Conservation (phyloP, 2,113 vertebrate genomes). For the Petaurus breviceps region DNA sequence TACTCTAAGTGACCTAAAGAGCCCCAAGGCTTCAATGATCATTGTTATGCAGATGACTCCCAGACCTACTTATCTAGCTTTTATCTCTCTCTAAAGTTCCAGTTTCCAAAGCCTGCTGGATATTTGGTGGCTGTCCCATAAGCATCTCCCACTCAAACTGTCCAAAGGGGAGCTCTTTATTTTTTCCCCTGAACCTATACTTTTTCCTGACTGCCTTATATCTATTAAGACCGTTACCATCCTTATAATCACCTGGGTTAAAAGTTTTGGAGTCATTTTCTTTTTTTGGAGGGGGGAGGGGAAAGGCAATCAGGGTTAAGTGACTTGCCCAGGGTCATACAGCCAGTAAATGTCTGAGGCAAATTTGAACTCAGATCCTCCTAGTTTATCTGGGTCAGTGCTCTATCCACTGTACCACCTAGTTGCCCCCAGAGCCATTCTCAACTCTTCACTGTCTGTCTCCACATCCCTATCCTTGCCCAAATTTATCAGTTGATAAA, state of each 20-base stretch:
- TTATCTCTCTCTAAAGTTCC: background rate
- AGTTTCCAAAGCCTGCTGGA: background rate
- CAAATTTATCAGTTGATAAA: background rate
- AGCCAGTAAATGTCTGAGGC: background rate
- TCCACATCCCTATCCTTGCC: background rate
- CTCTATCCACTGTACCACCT: background rate
- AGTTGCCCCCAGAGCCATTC: background rate
- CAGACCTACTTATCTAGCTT: background rate
- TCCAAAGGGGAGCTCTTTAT: background rate
- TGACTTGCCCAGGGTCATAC: background rate
- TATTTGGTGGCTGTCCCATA: background rate
- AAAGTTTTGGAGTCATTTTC: background rate
- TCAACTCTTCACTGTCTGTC: background rate
- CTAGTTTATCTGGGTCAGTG: background rate
- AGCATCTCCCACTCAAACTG: background rate
- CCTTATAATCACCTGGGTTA: background rate
- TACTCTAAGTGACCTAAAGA: background rate
- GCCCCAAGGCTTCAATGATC: background rate
- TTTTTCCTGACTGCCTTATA: background rate
- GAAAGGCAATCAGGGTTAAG: no score
- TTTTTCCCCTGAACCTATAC: background rate
- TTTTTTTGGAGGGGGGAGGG: background rate
- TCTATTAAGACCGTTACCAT: background rate
- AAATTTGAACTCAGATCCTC: background rate
- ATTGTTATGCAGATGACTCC: background rate